phyloP scores from a whole-genome alignment of 2,888 invertebrate genomes.

The Phoenoteleia sp. region DNA sequence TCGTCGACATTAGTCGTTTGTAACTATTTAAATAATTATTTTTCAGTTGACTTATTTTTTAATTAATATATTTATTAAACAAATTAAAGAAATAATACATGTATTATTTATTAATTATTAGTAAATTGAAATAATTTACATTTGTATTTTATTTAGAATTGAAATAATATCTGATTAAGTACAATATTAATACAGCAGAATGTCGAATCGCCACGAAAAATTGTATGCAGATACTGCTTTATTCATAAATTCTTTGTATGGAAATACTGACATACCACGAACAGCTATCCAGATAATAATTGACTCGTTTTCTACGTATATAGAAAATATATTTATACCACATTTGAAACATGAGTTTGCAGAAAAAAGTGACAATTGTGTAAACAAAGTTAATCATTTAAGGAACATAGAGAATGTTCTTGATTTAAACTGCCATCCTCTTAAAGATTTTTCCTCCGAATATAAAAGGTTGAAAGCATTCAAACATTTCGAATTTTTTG shows the following conservation, averaged over 20 bases:
- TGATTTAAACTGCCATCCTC: not conserved
- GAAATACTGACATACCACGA: not conserved
- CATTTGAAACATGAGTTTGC: not conserved
- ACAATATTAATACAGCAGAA: too few relatives aligned
- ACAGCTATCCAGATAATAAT: slow-evolving; percentile 6
- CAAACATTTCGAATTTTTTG: not conserved
- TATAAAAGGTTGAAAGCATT: slow-evolving; percentile 1
- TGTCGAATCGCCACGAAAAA: not conserved
- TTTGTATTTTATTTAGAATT: too few relatives aligned
- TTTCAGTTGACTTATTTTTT: too few relatives aligned
- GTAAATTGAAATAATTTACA: too few relatives aligned
- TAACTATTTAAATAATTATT: too few relatives aligned
- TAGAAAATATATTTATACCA: slow-evolving; percentile 21
- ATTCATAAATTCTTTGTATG: slow-evolving; percentile 7
- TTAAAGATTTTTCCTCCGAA: slow-evolving; percentile 23
- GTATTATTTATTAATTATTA: too few relatives aligned
- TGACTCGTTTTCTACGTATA: slow-evolving; percentile 3
- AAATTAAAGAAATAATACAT: too few relatives aligned
- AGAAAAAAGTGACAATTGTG: not conserved
- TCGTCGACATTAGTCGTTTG: not conserved
- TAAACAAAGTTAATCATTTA: not conserved
- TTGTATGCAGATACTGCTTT: not conserved
- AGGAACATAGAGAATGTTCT: not conserved
- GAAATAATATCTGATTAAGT: too few relatives aligned
- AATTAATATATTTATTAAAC: too few relatives aligned